A percentile compares a stretch with the other conserved stretches of the same genome.
Conservation (phyloP, 1,140 invertebrate species). For the Ericerus pela region DNA sequence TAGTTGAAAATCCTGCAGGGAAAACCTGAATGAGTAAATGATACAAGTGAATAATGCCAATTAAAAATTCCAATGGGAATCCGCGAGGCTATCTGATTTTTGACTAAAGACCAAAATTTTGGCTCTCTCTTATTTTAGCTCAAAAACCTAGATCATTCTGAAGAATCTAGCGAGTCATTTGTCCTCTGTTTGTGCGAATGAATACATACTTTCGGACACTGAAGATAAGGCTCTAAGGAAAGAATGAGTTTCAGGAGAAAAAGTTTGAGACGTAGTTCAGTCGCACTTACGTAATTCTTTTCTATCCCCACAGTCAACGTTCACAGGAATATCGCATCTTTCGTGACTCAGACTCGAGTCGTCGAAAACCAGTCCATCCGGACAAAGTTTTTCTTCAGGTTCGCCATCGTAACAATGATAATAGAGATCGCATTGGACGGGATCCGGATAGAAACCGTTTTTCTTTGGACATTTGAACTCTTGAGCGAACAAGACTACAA, state of each 20-base stretch:
- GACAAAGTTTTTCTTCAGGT: constrained; percentile 54
- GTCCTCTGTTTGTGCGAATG: too few relatives aligned
- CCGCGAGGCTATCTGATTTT: too few relatives aligned
- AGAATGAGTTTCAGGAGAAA: neutral
- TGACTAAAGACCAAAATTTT: too few relatives aligned
- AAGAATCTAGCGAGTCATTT: neutral
- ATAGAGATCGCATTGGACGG: constrained; percentile 65
- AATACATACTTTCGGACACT: too few relatives aligned
- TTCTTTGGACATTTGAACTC: constrained; percentile 45
- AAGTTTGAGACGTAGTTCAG: neutral
- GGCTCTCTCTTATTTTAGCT: too few relatives aligned
- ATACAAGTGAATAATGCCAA: too few relatives aligned
- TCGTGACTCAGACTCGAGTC: constrained; percentile 57
- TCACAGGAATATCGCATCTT: constrained; percentile 59
- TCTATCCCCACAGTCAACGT: constrained; percentile 61
- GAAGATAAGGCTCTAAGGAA: too few relatives aligned
- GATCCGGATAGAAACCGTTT: constrained; percentile 59
- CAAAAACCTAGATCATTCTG: neutral
- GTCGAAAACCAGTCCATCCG: constrained; percentile 66
- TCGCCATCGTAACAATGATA: constrained; percentile 53
- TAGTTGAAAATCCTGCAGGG: too few relatives aligned
- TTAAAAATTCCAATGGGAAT: too few relatives aligned
- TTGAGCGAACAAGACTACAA: neutral
- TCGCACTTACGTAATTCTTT: constrained; percentile 54
- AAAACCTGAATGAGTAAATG: too few relatives aligned